A percentile compares a stretch with the other conserved stretches of the same genome.
These are phyloP conservation scores for Lepidocolaptes lacrymiger DNA, from an alignment of 2,797 vertebrate genomes.

Conservation along the genomic window DNA sequence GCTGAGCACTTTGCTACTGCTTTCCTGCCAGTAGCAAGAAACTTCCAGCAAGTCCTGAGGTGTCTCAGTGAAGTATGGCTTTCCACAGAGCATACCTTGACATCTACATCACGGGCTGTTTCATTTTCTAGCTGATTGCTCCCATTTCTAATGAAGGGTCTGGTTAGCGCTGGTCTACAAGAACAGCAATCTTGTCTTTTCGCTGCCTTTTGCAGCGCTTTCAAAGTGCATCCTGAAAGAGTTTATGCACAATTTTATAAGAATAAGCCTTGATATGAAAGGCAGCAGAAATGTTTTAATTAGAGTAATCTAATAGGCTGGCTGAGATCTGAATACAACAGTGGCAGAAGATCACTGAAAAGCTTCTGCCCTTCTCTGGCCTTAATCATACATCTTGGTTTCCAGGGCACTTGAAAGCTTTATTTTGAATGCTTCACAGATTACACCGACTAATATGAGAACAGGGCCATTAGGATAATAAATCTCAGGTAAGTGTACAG, in stretches of 20 bases:
- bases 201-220: not conserved
- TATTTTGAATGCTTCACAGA: not conserved
- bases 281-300: not conserved
- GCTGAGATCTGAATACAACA: not conserved
- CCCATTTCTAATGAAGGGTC: not conserved
- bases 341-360: not conserved
- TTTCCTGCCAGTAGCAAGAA: not conserved
- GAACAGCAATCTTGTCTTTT: not conserved
- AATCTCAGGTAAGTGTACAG: not conserved
- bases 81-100: not conserved
- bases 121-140: conserved; percentile 19
- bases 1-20: not conserved
- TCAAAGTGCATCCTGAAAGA: not conserved
- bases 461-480: not conserved
- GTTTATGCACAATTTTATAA: not conserved
- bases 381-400: not conserved
- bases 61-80: not conserved
- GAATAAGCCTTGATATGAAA: not conserved
- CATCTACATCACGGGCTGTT: not conserved
- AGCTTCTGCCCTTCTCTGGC: not conserved
- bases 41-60: not conserved
- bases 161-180: not conserved
- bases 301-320: not conserved
- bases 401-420: not conserved
- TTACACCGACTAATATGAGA: conserved; percentile 8